A percentile compares a stretch with the other conserved stretches of the same genome.
These are phyloP conservation scores for Hypomesus transpacificus DNA, from an alignment of 2,113 vertebrate species.

Conservation along the genomic window DNA sequence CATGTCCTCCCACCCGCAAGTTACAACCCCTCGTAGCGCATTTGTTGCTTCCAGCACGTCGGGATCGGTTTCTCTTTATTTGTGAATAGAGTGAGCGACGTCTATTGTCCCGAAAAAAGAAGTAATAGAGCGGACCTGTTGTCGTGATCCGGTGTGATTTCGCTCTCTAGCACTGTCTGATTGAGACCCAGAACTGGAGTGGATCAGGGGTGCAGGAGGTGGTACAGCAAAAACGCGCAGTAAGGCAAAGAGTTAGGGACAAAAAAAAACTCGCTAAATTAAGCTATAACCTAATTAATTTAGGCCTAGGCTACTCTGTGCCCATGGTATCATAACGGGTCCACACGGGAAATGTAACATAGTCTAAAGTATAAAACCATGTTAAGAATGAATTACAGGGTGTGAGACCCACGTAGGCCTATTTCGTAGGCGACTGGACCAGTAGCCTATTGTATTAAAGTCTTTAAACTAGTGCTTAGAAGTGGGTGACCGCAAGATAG, in stretches of 20 bases:
- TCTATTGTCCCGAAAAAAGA: slow-evolving; percentile 55
- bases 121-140: slow-evolving; percentile 66
- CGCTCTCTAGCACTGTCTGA: slow-evolving; percentile 30
- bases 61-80: slow-evolving; percentile 48
- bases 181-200: slow-evolving; percentile 58
- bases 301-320: neutral
- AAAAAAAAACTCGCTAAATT: slow-evolving; percentile 13
- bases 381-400: too few species aligned
- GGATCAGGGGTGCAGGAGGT: slow-evolving; percentile 68
- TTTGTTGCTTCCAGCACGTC: slow-evolving; percentile 39
- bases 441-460: too few species aligned
- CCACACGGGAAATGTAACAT: neutral
- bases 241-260: slow-evolving; percentile 15
- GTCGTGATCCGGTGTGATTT: slow-evolving; percentile 70
- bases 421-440: too few species aligned
- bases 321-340: neutral
- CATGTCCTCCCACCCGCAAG: slow-evolving; percentile 41
- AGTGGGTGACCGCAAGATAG: too few species aligned
- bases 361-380: slow-evolving; percentile 59
- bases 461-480: too few species aligned
- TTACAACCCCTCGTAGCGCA: slow-evolving; percentile 4
- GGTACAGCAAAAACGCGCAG: slow-evolving; percentile 41
- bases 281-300: neutral
- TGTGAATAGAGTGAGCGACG: slow-evolving; percentile 44
- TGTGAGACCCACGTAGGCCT: too few species aligned